Base-by-base conservation (phyloP, 2,113 vertebrate species). In the Halcyon malimbica region DNA sequence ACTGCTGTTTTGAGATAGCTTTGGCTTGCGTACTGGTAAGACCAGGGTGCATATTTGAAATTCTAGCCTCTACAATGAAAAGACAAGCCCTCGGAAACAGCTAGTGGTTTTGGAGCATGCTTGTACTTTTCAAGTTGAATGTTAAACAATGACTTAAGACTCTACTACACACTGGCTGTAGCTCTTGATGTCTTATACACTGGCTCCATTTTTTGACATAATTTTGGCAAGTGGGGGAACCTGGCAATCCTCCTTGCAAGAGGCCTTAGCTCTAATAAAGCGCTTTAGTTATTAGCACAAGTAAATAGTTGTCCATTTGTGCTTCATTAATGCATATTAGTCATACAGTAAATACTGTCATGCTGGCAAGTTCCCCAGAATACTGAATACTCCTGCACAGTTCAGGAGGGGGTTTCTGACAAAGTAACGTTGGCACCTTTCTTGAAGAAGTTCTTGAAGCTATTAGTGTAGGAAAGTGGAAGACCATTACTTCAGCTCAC, bases 181-280 rank as follows among this genome's bases (percentile, higher is more conserved):
- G 94, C 51, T 89, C 92, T 95, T 93, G 81, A 81, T 87, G 92
- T 64, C 93, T 97, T 92, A 71, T 64, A 89, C 56, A 4, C 64
- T 96, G 83, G 87, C 87, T 94, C 75, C 51, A 81, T 90, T 97
- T 97, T 96, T 95, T 94, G 90, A 96, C 95, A 95, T 92, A 90
- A 94, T 90, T 97, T 95, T 97, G 97, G 96, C 96, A 97, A 96
- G 82, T 88, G 67, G 67, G 70, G 60, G 53, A 78, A 80, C 85
- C 94, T 94, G 95, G 95, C 94, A 95, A 3, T 93, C 71, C 76
- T 78, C 93, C 90, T 39, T 88, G 79, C 92, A 94, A 67, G 84
- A 95, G 89, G 95, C 91, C 95, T 91, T 84, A 68, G 81, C 94
- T 96, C 82, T 93, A 95, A 94, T 97, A 97, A 96, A 94, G 74